Evolutionary conservation across 2,888 invertebrate genomes (phyloP).

Genomic region (Drosophila recens): DNA sequence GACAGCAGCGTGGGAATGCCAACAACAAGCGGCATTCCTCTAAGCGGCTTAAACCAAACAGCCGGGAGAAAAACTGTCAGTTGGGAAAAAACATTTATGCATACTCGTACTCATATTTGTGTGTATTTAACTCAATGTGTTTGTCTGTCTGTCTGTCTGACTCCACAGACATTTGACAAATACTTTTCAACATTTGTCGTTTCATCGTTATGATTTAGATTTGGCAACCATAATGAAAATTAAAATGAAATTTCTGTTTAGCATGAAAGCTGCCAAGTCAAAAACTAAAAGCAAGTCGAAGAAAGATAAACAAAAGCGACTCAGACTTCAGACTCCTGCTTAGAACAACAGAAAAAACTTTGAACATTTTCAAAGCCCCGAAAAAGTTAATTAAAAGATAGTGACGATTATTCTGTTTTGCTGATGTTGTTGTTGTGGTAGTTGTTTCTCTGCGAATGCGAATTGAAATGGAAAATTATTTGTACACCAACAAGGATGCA

Average conservation of each 20-base stretch:
- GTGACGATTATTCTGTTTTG: slow-evolving; percentile 40
- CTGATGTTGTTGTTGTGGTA: slow-evolving; percentile 6
- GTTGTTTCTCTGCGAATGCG: slow-evolving; percentile 15
- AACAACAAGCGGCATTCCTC: slow-evolving; percentile 22
- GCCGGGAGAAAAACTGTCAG: slow-evolving; percentile 7
- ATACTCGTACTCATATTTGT: slow-evolving; percentile 24
- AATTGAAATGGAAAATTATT: slow-evolving; percentile 38
- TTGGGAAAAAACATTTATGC: slow-evolving; percentile 11
- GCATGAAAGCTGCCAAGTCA: slow-evolving; percentile 50
- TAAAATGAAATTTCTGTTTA: slow-evolving; percentile 49
- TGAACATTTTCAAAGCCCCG: slow-evolving; percentile 35
- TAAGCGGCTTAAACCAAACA: slow-evolving; percentile 43
- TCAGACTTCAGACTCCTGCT: slow-evolving; percentile 5
- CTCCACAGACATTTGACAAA: slow-evolving; percentile 25
- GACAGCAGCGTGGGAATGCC: slow-evolving; percentile 48
- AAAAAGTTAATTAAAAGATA: slow-evolving; percentile 64
- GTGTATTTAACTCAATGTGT: slow-evolving; percentile 29
- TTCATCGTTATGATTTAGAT: slow-evolving; percentile 38
- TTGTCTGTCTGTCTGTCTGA: neutral
- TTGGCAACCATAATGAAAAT: slow-evolving; percentile 43
- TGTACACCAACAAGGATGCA: slow-evolving; percentile 10
- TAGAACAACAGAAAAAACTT: slow-evolving; percentile 41
- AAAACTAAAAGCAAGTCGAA: slow-evolving; percentile 60
- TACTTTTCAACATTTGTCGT: slow-evolving; percentile 37
- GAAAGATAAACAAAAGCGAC: slow-evolving; percentile 60